A percentile compares a stretch with the other conserved stretches of the same genome.
Evolutionary conservation across 2,797 vertebrate genomes (phyloP).

Genomic region (Caiman crocodilus): DNA sequence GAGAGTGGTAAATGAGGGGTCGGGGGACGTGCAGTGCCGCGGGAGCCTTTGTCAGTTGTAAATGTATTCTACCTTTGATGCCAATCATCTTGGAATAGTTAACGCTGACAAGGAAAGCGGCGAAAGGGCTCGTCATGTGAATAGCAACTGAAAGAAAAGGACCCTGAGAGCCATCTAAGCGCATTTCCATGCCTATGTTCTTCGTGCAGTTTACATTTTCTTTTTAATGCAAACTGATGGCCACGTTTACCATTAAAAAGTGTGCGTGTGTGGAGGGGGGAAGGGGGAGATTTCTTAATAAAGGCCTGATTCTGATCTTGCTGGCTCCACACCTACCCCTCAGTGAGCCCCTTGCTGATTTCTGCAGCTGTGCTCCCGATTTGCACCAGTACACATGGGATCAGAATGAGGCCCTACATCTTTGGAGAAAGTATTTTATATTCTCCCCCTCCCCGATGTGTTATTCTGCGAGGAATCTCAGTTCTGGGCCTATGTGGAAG

Average conservation of each 20-base stretch:
- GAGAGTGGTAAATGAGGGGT: neutral
- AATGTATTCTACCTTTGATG: conserved; percentile 48
- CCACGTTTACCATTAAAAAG: neutral
- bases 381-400: neutral
- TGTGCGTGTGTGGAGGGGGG: neutral
- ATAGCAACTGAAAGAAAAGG: conserved; percentile 13
- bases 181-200: neutral
- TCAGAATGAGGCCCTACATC: neutral
- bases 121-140: conserved; percentile 26
- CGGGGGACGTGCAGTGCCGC: neutral
- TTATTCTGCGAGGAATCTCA: neutral
- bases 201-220: neutral
- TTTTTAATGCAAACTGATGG: conserved; percentile 43
- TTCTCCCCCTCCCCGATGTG: accelerated
- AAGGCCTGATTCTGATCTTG: neutral
- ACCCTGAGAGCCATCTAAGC: conserved; percentile 22
- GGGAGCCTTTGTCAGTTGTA: conserved; percentile 44
- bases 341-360: neutral
- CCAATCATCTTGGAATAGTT: conserved; percentile 51
- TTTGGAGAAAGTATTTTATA: accelerated
- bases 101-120: neutral
- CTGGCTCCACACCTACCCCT: neutral
- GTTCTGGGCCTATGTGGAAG: neutral
- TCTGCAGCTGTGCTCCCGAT: neutral
- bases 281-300: conserved; percentile 5